These are phyloP conservation scores for Hippocampus zosterae DNA, from an alignment of 2,113 vertebrate genomes.

Conservation along the genomic window DNA sequence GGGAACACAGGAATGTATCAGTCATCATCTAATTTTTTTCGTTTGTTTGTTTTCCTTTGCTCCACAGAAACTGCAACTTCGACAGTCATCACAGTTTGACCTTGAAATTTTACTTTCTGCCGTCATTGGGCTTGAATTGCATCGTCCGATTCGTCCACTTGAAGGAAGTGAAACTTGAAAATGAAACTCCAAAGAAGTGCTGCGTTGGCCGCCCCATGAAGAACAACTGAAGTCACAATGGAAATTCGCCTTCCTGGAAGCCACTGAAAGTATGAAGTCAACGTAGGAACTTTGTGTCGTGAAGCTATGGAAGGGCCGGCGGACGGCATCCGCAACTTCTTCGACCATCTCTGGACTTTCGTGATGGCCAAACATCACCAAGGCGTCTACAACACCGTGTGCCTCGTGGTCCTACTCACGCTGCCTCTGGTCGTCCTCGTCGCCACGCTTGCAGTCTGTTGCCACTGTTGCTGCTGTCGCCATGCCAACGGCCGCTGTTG, in stretches of 20 bases:
- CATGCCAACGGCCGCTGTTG: constrained; percentile 50
- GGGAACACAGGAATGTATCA: too few species aligned
- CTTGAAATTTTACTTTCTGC: constrained; percentile 9
- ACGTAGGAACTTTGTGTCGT: constrained; percentile 5
- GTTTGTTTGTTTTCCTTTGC: constrained; percentile 4
- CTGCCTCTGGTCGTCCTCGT: constrained; percentile 80
- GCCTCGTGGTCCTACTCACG: constrained; percentile 79
- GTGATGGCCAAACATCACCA: constrained; percentile 79
- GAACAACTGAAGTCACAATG: background rate
- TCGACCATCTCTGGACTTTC: constrained; percentile 77
- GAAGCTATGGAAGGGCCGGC: constrained; percentile 65
- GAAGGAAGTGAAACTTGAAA: constrained; percentile 1
- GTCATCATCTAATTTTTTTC: constrained; percentile 1
- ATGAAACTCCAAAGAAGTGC: constrained; percentile 6
- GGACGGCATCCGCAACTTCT: constrained; percentile 78
- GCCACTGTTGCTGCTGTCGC: constrained; percentile 85
- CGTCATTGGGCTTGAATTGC: constrained; percentile 11
- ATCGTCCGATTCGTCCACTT: background rate
- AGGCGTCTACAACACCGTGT: constrained; percentile 85
- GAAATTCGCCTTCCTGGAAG: constrained; percentile 16
- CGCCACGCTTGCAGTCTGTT: constrained; percentile 78
- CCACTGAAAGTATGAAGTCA: constrained; percentile 36
- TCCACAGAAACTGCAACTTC: background rate
- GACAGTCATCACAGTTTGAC: constrained; percentile 11
- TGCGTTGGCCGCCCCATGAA: background rate